Conservation (phyloP, 2,888 invertebrate genomes). For the Trachelus stipa region DNA sequence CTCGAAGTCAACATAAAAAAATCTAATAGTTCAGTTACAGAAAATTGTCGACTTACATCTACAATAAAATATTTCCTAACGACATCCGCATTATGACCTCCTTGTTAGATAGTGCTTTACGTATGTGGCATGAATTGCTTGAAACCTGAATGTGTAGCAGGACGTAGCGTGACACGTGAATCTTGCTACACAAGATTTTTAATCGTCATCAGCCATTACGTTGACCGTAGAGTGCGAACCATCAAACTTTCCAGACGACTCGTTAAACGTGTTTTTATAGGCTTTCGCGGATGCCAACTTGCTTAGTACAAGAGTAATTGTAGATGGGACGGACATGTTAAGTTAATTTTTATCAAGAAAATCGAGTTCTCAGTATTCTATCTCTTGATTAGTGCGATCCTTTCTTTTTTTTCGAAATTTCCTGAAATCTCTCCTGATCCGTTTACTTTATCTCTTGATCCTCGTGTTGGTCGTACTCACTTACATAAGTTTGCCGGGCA, state of each 20-base stretch:
- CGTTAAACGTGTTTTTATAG: background rate
- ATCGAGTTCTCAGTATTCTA: background rate
- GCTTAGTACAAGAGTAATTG: background rate
- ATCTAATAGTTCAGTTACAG: too few relatives aligned
- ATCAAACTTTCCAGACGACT: background rate
- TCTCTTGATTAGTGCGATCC: background rate
- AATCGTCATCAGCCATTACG: background rate
- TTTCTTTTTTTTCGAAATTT: background rate
- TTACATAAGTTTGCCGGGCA: conserved; percentile 48
- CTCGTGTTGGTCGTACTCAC: conserved; percentile 34
- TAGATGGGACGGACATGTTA: background rate
- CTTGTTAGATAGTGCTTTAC: background rate
- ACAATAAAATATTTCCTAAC: background rate
- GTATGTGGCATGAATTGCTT: background rate
- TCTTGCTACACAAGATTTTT: background rate
- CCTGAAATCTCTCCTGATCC: too few relatives aligned
- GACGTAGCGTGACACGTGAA: background rate
- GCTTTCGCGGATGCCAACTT: background rate
- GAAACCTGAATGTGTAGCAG: background rate
- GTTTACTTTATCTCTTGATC: background rate
- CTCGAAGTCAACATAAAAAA: background rate
- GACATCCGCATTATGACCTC: background rate
- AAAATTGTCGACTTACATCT: background rate
- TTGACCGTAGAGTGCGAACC: background rate
- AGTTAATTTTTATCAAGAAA: background rate